Conservation (phyloP, 2,888 invertebrate genomes). For the Nymphalis polychloros region DNA sequence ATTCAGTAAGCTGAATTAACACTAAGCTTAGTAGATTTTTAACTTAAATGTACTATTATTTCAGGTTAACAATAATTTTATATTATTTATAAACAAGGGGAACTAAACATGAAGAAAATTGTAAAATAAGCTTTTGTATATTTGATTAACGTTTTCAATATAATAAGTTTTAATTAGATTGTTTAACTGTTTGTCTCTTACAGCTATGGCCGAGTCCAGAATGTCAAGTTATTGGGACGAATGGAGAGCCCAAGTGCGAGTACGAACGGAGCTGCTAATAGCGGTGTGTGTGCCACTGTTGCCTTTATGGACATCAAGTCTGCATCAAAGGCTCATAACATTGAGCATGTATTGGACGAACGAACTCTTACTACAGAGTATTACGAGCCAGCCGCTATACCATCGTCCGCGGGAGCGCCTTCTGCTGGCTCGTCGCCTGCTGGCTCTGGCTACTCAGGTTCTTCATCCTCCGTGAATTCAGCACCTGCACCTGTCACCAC, state of each 20-base stretch:
- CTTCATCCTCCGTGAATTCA: slow-evolving; percentile 83
- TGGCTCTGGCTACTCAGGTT: slow-evolving; percentile 84
- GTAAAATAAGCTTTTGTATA: not conserved
- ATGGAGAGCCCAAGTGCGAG: slow-evolving; percentile 78
- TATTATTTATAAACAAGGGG: not conserved
- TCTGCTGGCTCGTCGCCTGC: slow-evolving; percentile 80
- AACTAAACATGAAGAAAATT: not conserved
- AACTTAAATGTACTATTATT: no score
- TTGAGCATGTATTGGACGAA: slow-evolving; percentile 94
- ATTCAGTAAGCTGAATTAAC: no score
- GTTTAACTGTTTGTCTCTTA: slow-evolving; percentile 56
- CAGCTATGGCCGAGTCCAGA: slow-evolving; percentile 99
- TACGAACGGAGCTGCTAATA: slow-evolving; percentile 79
- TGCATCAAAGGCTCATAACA: slow-evolving; percentile 95
- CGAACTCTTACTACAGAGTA: slow-evolving; percentile 93
- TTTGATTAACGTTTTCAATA: not conserved
- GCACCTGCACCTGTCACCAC: slow-evolving; percentile 65
- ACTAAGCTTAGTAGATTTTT: no score
- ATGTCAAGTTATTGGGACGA: slow-evolving; percentile 93
- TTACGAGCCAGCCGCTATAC: slow-evolving; percentile 92
- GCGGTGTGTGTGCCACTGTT: slow-evolving; percentile 92
- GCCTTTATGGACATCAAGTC: slow-evolving; percentile 98
- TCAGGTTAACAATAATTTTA: no score
- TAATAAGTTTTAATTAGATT: slow-evolving; percentile 16
- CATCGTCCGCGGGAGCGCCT: slow-evolving; percentile 81